Percentiles rank a stretch among this genome's conserved stretches.
Conservation (phyloP, 2,113 vertebrate genomes). For the Anhinga anhinga region DNA sequence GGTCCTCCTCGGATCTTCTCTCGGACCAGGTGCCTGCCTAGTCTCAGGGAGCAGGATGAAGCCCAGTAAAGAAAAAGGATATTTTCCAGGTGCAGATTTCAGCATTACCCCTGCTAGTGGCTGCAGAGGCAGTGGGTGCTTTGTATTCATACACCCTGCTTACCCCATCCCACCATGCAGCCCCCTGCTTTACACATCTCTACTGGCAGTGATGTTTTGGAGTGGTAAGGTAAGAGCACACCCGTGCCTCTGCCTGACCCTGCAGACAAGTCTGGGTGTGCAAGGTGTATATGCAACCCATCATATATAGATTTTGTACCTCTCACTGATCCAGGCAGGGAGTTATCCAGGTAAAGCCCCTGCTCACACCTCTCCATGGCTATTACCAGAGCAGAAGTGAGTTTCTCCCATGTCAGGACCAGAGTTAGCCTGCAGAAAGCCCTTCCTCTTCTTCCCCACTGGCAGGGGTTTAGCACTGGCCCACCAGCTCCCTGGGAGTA, state of each 20-base stretch:
- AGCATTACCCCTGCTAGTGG: neutral
- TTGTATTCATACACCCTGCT: neutral
- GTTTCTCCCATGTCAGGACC: neutral
- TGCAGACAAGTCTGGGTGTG: neutral
- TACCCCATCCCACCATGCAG: neutral
- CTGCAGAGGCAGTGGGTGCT: neutral
- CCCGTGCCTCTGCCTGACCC: neutral
- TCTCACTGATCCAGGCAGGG: neutral
- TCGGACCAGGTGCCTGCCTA: neutral
- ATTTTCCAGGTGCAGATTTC: neutral
- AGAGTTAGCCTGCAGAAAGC: neutral
- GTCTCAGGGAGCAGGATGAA: neutral
- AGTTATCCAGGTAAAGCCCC: neutral
- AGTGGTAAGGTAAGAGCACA: neutral
- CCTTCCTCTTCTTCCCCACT: neutral
- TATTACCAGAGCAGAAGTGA: neutral
- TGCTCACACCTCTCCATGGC: neutral
- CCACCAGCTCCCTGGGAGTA: neutral
- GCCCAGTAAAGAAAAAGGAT: neutral
- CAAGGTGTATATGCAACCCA: neutral
- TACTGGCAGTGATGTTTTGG: rapidly evolving
- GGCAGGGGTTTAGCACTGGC: neutral
- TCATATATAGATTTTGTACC: neutral
- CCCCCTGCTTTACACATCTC: neutral
- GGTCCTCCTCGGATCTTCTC: neutral